Base-by-base conservation (phyloP, 2,797 vertebrate species). In the Pseudochaenichthys georgianus region DNA sequence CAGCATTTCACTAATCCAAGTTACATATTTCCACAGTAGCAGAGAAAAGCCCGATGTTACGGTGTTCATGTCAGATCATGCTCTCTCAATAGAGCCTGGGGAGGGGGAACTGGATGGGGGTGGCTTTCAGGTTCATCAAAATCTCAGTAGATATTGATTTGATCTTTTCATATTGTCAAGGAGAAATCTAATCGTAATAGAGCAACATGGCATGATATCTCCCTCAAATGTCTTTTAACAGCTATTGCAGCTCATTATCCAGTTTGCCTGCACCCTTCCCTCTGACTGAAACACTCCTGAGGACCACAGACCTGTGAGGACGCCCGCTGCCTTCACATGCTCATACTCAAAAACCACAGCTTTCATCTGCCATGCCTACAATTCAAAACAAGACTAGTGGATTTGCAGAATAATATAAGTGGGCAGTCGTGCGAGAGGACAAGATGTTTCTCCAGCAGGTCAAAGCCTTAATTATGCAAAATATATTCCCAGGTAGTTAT, bases 81-180 rank as follows among this genome's bases (percentile, higher is more conserved):
- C 74, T 80, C 87, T 89, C 75, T 89, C 87, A 85, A 77, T 74
- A 77, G 88, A 87, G 84, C 69, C 80, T 50, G 41, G 77, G 83
- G 89, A 83, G 75, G 70, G 64, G 38, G 59, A 71, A 61, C 47
- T 21, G 52, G 73, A 77, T 66, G 59, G 72, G 85, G 87, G 81
- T 78, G 82, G 88, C 80, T 85, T 57, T 84, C 34, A 63, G 88
- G 87, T 92, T 93, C 92, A 94, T 94, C 91, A 92, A 93, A 92
- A 90, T 89, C 91, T 94, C 92, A 91, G 91, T 93, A 90, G 90
- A 80, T 94, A 94, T 94, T 89, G 92, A 94, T 93, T 91, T 94
- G 91, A 92, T 93, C 91, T 93, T 93, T 94, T 93, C 93, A 91
- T 92, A 91, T 94, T 93, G 92, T 92, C 92, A 90, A 90, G 89